Evolutionary conservation across 2,888 invertebrate species (phyloP), one percentile per base, ranked within the genome.

Genomic region (Phytoseiulus persimilis): DNA sequence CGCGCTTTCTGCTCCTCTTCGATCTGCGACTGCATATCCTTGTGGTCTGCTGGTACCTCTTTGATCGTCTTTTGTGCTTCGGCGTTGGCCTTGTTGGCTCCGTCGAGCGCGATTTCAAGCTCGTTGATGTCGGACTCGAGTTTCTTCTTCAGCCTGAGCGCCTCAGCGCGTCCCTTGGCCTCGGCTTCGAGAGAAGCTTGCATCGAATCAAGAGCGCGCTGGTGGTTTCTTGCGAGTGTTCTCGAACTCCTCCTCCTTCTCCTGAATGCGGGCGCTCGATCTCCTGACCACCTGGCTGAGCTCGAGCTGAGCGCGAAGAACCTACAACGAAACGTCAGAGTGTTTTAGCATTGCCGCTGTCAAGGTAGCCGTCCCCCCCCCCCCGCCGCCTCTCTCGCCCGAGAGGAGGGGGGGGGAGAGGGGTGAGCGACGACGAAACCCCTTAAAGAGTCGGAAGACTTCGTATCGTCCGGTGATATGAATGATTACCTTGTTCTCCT

Each of bases 231-330:
- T 99, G 94, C 99, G 94, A 90, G 99, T 99, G 94, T 98, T 99
- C 94, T 99, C 99, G 95, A 99, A 99, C 94, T 99, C 99, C 93
- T 99, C 99, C 93, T 99, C 99, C 95, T 99, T 99, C 95, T 99
- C 99, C 93, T 98, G 98, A 94, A 99, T 97, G 93, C 99, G 96
- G n/a, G 93, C 98, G 96, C 94, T 99, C 99, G 94, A 99, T 99
- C 94, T 99, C 99, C 94, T 98, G 97, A 93, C 99, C 96, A 99
- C 98, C 94, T 98, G 98, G 92, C 97, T 97, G 93, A 99, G 95
- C 94, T 99, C 99, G 92, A 99, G 95, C 94, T 99, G 99, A 92
- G 97, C 96, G 92, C 99, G 96, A 92, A 98, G 95, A 11, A 87
- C 87, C 87, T 87, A 14, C 5, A 84, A 84, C 5, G 3, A 28